phyloP scores from a whole-genome alignment of 2,888 invertebrate species.

The Drosophila kanekoi region DNA sequence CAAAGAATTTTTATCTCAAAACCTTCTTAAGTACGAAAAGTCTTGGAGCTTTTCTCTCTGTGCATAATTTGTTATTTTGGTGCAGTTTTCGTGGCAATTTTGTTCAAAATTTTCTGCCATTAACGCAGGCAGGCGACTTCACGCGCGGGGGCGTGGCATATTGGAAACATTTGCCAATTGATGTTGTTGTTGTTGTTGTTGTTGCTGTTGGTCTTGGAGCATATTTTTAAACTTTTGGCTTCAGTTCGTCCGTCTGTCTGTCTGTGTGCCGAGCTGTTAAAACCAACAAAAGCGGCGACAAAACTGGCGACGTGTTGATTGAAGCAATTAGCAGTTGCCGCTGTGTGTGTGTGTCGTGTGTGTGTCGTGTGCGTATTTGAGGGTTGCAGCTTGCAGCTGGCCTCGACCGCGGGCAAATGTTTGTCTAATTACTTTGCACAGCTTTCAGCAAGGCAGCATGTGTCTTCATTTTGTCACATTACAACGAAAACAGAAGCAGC shows the following conservation, averaged over 20 bases:
- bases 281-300: conserved; percentile 51
- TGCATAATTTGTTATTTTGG: conserved; percentile 61
- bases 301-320: conserved; percentile 79
- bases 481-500: conserved; percentile 24
- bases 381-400: conserved; percentile 50
- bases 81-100: conserved; percentile 66
- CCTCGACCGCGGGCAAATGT: conserved; percentile 71
- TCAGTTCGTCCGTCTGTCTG: conserved; percentile 4
- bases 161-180: conserved; percentile 56
- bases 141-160: conserved; percentile 37
- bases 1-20: too few relatives aligned
- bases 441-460: conserved; percentile 81
- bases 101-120: conserved; percentile 48
- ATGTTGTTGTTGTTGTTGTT: conserved; percentile 3
- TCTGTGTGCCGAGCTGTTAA: conserved; percentile 40
- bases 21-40: too few relatives aligned
- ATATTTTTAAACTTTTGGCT: conserved; percentile 37
- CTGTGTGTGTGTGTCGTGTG: conserved; percentile 22
- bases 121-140: conserved; percentile 27
- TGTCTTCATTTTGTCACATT: conserved; percentile 79
- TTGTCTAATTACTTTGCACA: conserved; percentile 83
- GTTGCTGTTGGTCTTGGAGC: conserved; percentile 6
- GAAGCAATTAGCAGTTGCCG: conserved; percentile 81
- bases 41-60: too few relatives aligned
- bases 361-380: conserved; percentile 18